Percentiles rank a stretch among this genome's conserved stretches.
These are phyloP conservation scores for Platorchestia sp. DNA, from an alignment of 1,140 invertebrate genomes.

Conservation along the genomic window DNA sequence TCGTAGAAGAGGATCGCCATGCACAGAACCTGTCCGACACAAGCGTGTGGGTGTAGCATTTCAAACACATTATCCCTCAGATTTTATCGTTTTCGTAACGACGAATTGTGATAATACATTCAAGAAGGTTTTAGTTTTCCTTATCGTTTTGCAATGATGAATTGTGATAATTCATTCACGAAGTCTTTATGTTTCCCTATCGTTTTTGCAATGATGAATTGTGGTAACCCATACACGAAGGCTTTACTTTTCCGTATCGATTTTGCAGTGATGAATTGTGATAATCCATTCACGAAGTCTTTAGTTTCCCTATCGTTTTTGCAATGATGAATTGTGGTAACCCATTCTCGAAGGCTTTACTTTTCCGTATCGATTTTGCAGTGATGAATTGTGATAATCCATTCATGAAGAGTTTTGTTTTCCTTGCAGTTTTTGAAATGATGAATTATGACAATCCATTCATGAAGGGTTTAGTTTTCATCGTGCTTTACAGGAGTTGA, in stretches of 20 bases:
- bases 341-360: background rate
- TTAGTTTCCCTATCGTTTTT: no score
- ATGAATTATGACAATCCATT: background rate
- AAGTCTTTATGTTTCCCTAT: background rate
- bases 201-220: background rate
- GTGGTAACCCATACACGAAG: background rate
- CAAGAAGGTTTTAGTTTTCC: background rate
- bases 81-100: background rate
- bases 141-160: background rate
- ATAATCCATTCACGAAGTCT: no score
- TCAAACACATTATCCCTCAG: background rate
- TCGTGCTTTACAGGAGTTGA: no score
- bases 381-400: background rate
- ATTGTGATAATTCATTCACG: background rate
- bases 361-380: background rate
- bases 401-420: no score
- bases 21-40: constrained; percentile 68
- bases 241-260: background rate
- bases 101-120: background rate
- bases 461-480: background rate
- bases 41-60: background rate
- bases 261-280: background rate
- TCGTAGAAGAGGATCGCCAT: constrained; percentile 72
- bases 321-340: background rate
- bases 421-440: background rate